Evolutionary conservation across 2,797 vertebrate genomes (phyloP).

Genomic region (Nothura maculosa): DNA sequence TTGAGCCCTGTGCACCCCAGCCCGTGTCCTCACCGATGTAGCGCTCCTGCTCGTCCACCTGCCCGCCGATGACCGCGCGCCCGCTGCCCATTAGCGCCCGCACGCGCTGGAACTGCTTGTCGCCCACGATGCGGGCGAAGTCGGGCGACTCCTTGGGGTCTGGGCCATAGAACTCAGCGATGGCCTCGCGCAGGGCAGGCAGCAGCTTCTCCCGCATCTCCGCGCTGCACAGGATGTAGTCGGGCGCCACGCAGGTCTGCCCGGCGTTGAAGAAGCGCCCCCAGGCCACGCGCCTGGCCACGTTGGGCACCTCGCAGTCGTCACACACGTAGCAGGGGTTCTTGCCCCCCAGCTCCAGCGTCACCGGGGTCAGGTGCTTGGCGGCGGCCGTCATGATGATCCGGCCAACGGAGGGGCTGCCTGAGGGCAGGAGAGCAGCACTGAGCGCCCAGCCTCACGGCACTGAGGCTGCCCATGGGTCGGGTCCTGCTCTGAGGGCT

Average conservation of each 20-base stretch:
- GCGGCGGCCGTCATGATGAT: conserved; percentile 78
- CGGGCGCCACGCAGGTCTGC: conserved; percentile 92
- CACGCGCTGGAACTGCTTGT: conserved; percentile 85
- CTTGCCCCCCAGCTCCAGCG: conserved; percentile 93
- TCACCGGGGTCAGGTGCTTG: conserved; percentile 89
- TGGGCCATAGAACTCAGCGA: conserved; percentile 83
- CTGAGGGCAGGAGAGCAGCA: conserved; percentile 1
- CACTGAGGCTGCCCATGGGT: no score
- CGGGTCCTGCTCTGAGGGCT: no score
- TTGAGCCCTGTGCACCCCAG: background rate
- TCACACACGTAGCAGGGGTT: conserved; percentile 89
- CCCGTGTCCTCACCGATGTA: conserved; percentile 84
- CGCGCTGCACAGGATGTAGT: conserved; percentile 89
- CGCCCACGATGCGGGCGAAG: conserved; percentile 84
- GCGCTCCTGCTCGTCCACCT: conserved; percentile 79
- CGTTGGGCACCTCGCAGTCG: conserved; percentile 42
- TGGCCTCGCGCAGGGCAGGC: conserved; percentile 75
- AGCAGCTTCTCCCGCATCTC: conserved; percentile 84
- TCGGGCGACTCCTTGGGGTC: conserved; percentile 80
- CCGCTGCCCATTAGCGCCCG: conserved; percentile 81
- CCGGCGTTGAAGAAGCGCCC: conserved; percentile 90
- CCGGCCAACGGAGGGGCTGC: conserved; percentile 79
- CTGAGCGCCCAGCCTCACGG: conserved; percentile 53
- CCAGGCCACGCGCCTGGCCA: conserved; percentile 87
- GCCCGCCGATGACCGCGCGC: conserved; percentile 86